Percentiles rank a stretch among this genome's conserved stretches.
phyloP scores from a whole-genome alignment of 1,140 invertebrate genomes.

The Agraylea sexmaculata region DNA sequence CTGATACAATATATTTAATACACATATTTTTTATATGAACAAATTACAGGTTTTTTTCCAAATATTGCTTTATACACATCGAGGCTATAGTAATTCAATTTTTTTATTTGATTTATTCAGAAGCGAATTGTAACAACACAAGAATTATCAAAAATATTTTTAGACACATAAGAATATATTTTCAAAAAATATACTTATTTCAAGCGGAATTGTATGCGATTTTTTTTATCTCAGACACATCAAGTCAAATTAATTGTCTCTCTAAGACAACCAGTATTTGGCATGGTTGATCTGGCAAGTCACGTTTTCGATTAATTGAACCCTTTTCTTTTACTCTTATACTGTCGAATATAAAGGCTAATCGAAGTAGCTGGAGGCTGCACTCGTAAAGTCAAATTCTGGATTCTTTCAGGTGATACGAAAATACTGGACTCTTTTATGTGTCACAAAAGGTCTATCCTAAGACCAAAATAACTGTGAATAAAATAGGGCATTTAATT shows the following conservation, averaged over 20 bases:
- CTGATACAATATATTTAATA: no score
- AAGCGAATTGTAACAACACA: background rate
- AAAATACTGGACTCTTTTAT: slow-evolving; percentile 1
- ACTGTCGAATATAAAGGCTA: slow-evolving; percentile 4
- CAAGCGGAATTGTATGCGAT: background rate
- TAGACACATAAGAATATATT: background rate
- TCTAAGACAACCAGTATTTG: slow-evolving; percentile 7
- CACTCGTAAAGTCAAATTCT: background rate
- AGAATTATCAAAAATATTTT: background rate
- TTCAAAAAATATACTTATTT: background rate
- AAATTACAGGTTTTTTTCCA: no score
- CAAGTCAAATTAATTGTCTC: slow-evolving; percentile 22
- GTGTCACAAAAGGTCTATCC: slow-evolving; percentile 3
- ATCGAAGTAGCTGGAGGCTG: slow-evolving; percentile 2
- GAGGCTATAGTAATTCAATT: no score
- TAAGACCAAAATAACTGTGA: slow-evolving; percentile 10
- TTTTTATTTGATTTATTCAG: no score
- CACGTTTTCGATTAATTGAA: slow-evolving; percentile 23
- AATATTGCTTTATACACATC: no score
- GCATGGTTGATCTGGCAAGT: no score
- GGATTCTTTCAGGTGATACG: background rate
- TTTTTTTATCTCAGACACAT: slow-evolving; percentile 7
- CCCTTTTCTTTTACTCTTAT: slow-evolving; percentile 17
- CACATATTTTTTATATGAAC: no score
- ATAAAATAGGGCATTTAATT: no score